Evolutionary conservation across 2,888 invertebrate genomes (phyloP), one percentile per base, ranked within the genome.

Genomic region (Cheiracanthium punctorium): DNA sequence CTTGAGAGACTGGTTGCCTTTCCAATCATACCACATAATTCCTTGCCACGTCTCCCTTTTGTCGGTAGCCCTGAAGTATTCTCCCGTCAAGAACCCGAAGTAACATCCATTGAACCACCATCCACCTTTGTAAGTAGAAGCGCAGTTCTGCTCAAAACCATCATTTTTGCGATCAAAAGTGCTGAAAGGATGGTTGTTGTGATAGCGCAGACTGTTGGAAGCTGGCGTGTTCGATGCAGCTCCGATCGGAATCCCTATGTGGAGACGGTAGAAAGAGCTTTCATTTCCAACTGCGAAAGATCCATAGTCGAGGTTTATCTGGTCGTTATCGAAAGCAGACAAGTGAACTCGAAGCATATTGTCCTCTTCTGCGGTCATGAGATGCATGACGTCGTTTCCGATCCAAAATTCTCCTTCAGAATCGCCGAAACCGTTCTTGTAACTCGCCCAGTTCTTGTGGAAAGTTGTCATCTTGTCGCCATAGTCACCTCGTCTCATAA

Each of bases 21-120:
- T 91, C 94, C 94, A 93, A 87, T 92, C 92, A 88, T 94, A 93
- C 94, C 94, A 94, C 88, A 94, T 92, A 69, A 94, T 92, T 43
- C 94, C 94, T 72, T 92, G 91, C 90, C 86, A 82, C 17, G 75
- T 80, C 24, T 80, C 77, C 1, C 79, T 14, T 28, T 79, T 74
- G 10, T 74, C 80, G 4, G 52, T 80, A 0, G 71, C 72, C 17
- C 80, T 75, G 20, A 80, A 82, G 29, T 88, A 88, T 30, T 84
- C 81, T 4, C 86, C 88, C 10, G 88, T 89, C 52, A 89, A 71
- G 30, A 88, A 84, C 8, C 85, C 88, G 20, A 81, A 87, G 30
- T 84, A 80, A 70, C 94, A 94, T 93, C 92, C 93, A 90, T 93
- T 93, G 89, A 93, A 93, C 94, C 94, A 94, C 94, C 94, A 94